Evolutionary conservation across 2,797 vertebrate species (phyloP), one percentile per base, ranked within the genome.

Genomic region (Parotocinclus haroldoi): DNA sequence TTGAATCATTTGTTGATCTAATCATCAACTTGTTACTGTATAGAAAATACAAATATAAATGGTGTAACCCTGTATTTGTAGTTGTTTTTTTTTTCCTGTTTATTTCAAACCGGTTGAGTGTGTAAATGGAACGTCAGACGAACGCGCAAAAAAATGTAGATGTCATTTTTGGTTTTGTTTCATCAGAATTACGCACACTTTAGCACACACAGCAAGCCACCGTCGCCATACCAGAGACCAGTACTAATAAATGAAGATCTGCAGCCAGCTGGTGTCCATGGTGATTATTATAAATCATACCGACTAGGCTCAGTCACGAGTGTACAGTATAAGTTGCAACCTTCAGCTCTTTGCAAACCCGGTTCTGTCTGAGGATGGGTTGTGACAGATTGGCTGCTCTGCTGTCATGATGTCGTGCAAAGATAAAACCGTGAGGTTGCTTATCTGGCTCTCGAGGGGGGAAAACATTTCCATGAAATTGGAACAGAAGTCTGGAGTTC

Each of bases 281-380:
- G 16, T 42, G n/a, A 18, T 42, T 48, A 52, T 42, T 63, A 17
- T 52, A 57, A n/a, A 49, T 46, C 52, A 45, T 53, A 9, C 38
- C 48, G 49, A 59, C 44, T 39, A 51, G 54, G 42, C 19, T 8
- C 38, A 44, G 40, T 49, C 58, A 62, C 61, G 5, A 27, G 27
- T 27, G 27, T 8, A 19, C 27, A 27, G 27, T 27, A 27, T 27
- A 16, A 39, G 49, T 14, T 37, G 16, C 45, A 66, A 67, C 51
- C n/a, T 63, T 54, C 42, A 67, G 69, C 73, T 7, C 51, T 27
- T 27, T 27, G 2, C 2, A 27, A 27, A 2, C 27, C 65, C 63
- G 53, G 62, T 50, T 58, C 27, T 38, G 61, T 63, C 10, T 70
- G 56, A n/a, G 50, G 40, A 68, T 37, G 57, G 13, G 42, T 13